These are phyloP conservation scores for Oscheius onirici DNA, from an alignment of 2,888 invertebrate genomes.

Conservation along the genomic window DNA sequence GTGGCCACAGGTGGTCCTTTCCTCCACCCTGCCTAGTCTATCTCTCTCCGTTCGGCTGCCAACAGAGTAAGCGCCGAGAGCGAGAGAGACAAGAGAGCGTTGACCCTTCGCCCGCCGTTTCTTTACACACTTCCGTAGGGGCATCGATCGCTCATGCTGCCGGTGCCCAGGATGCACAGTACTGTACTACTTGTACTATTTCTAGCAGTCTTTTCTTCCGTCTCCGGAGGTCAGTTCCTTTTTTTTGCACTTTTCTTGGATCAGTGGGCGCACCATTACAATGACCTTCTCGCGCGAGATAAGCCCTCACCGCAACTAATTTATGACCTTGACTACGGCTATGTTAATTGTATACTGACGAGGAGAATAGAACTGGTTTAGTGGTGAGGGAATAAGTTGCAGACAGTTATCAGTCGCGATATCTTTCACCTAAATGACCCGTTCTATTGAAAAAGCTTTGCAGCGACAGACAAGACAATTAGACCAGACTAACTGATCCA, in stretches of 20 bases:
- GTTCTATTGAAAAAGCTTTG: no score
- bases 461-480: no score
- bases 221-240: background rate
- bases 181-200: conserved; percentile 12
- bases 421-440: no score
- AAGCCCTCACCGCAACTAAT: conserved; percentile 14
- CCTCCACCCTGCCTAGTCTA: no score
- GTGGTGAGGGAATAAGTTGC: no score
- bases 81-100: background rate
- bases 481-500: no score
- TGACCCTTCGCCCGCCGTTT: conserved; percentile 21
- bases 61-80: no score
- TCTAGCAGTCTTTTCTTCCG: background rate
- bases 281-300: conserved; percentile 9
- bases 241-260: background rate
- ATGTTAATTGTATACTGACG: background rate
- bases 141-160: conserved; percentile 20
- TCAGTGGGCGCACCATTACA: background rate
- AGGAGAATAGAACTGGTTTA: background rate
- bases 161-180: conserved; percentile 2
- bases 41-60: no score
- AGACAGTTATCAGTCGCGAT: no score
- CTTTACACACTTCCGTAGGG: conserved; percentile 25
- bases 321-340: conserved; percentile 18
- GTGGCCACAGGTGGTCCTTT: no score